phyloP scores from a whole-genome alignment of 2,797 vertebrate genomes.

The Babyrousa celebensis region DNA sequence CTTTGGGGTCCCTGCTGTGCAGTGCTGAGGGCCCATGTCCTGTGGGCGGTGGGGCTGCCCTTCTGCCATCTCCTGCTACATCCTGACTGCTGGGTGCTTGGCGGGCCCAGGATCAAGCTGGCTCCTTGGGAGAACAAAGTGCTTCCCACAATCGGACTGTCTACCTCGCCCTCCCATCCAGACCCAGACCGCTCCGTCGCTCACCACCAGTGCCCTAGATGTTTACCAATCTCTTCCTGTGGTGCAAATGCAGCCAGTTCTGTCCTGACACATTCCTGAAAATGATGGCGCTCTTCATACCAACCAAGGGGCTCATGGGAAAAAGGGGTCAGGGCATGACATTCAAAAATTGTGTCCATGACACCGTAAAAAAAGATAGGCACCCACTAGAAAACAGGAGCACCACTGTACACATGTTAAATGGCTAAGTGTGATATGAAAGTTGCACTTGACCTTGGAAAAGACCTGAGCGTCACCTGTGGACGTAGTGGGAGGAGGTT shows the following conservation, averaged over 20 bases:
- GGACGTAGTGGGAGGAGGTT: neutral
- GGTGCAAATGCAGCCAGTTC: neutral
- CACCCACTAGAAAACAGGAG: neutral
- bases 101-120: neutral
- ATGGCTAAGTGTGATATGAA: neutral
- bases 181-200: fast-evolving
- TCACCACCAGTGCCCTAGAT: neutral
- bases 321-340: neutral
- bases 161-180: neutral
- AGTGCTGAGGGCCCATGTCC: neutral
- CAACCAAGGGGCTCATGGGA: neutral
- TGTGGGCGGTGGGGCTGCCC: neutral
- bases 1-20: neutral
- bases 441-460: neutral
- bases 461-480: neutral
- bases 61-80: neutral
- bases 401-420: fast-evolving
- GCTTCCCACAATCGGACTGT: neutral
- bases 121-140: neutral
- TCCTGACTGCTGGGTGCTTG: neutral
- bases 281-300: neutral
- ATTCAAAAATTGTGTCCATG: neutral
- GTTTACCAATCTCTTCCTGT: neutral
- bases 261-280: neutral
- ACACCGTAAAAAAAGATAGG: neutral